Evolutionary conservation across 2,888 invertebrate species (phyloP).

Genomic region (Clusia tigrina): DNA sequence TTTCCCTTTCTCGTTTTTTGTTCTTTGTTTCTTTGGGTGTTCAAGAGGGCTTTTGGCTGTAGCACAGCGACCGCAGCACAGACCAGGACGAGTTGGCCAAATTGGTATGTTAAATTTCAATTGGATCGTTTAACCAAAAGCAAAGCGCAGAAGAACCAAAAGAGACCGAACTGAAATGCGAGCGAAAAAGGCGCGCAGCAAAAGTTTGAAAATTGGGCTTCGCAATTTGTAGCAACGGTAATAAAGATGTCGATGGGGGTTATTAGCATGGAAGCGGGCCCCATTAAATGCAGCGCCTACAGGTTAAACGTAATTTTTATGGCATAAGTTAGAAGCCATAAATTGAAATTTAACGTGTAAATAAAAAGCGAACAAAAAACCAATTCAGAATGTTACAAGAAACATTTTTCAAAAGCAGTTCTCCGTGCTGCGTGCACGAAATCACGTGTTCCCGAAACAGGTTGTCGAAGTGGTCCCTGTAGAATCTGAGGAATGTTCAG

Average conservation of each 20-base stretch:
- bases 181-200: background rate
- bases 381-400: too few species aligned
- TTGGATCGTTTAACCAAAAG: constrained; percentile 24
- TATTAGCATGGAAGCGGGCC: constrained; percentile 17
- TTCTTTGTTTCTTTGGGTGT: too few species aligned
- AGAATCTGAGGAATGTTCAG: too few species aligned
- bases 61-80: background rate
- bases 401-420: too few species aligned
- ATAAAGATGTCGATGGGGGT: constrained; percentile 24
- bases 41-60: background rate
- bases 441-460: background rate
- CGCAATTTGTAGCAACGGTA: constrained; percentile 21
- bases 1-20: too few species aligned
- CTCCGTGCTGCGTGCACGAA: background rate
- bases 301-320: background rate
- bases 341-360: constrained; percentile 30
- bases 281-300: background rate
- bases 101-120: constrained; percentile 38
- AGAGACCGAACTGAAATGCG: background rate
- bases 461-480: too few species aligned
- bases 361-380: constrained; percentile 27
- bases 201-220: background rate
- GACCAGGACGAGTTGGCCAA: constrained; percentile 13
- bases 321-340: background rate
- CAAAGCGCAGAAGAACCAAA: too few species aligned